Base-by-base conservation (phyloP, 2,888 invertebrate genomes). In the Microdon myrmicae region DNA sequence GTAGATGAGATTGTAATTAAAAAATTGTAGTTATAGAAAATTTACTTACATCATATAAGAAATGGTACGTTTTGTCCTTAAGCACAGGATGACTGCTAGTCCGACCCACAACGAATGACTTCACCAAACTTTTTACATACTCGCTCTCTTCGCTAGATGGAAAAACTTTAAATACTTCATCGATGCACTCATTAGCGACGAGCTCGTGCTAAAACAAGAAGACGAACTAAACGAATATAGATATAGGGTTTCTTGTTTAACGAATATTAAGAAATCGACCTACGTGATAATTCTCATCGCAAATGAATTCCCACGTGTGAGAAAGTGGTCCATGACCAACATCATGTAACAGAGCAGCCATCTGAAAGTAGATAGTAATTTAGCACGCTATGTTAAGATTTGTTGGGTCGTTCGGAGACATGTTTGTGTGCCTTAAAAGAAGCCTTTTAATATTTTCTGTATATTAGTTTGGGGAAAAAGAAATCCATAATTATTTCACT, bases 271-370 rank as follows among this genome's bases (percentile, higher is more conserved):
- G 2, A 51, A 2, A 23, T 32, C 10, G 6, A 9, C 3, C 32
- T 55, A 69, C 69, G 7, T 68, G 10, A 53, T 68, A 71, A 26
- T 53, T 3, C 0, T 26, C 4, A 6, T 8, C 41, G 10, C 37
- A 51, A 45, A 77, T 71, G 3, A 4, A 14, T 68, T 88, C 88
- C 84, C 86, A 89, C 5, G 81, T 68, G 73, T 89, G 88, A 1
- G 86, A 86, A 74, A 84, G 86, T 3, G 88, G 87, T 0, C 87
- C 88, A 73, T 89, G 88, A 0, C 87, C 88, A 8, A 88, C 71
- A 71, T 89, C 88, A 75, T 89, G 88, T 47, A 86, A 82, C 1
- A 88, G 79, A 0, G 85, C 88, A 26, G 87, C 88, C 22, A 88
- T 80, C 73, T 83, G 73, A 7, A 85, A 81, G 72, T 84, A 83